Conservation (phyloP, 1,140 invertebrate genomes). For the Diorhabda elongata region DNA sequence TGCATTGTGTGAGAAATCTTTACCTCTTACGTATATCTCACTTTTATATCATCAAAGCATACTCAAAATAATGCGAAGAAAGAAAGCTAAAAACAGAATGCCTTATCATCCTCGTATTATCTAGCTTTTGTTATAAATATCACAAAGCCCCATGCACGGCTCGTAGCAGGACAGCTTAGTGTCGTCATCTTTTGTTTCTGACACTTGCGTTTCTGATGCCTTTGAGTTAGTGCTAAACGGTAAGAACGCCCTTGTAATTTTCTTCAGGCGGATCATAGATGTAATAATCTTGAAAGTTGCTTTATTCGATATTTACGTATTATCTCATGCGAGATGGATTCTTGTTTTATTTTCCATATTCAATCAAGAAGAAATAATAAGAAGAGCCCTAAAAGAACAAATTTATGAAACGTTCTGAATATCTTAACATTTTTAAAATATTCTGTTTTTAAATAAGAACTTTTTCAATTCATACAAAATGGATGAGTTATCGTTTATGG, state of each 20-base stretch:
- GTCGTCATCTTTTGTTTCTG: slow-evolving; percentile 1
- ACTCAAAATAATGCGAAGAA: background rate
- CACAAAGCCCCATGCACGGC: background rate
- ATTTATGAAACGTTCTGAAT: no score
- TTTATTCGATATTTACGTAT: no score
- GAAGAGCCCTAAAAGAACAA: no score
- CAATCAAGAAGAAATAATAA: no score
- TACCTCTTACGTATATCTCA: background rate
- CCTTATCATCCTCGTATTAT: background rate
- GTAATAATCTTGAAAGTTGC: no score
- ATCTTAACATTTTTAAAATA: no score
- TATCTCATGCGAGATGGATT: no score
- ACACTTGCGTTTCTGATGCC: background rate
- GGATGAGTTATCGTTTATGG: no score
- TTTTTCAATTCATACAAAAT: no score
- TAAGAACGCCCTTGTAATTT: background rate
- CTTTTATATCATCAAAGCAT: slow-evolving; percentile 2
- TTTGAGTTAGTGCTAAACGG: background rate
- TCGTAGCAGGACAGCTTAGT: background rate
- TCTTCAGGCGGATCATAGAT: background rate
- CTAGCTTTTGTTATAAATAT: slow-evolving; percentile 1
- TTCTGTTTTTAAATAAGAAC: no score
- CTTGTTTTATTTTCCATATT: no score
- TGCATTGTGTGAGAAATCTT: no score
- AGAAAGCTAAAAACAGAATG: background rate